Conservation (phyloP, 1,140 invertebrate genomes). For the Laupala kohalensis region DNA sequence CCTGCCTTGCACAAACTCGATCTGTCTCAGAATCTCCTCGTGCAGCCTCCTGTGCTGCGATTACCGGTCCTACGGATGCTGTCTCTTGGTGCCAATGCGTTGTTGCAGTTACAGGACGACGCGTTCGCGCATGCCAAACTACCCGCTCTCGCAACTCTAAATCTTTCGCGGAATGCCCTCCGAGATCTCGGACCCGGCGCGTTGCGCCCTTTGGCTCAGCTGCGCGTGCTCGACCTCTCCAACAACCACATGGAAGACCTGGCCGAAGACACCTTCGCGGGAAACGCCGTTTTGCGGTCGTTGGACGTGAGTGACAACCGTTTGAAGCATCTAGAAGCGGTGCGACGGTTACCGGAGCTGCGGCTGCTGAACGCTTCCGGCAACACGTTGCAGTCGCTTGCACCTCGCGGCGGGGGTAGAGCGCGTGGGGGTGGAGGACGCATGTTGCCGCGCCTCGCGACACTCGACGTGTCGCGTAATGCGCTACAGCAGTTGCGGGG, state of each 20-base stretch:
- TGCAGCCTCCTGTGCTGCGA: not conserved
- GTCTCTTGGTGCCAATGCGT: not conserved
- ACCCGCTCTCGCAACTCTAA: not conserved
- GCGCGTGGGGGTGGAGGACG: no score
- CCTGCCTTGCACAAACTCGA: not conserved
- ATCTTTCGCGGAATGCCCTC: not conserved
- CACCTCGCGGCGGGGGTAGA: no score
- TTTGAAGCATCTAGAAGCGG: not conserved
- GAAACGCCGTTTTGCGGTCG: not conserved
- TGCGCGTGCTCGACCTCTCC: not conserved
- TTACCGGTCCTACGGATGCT: not conserved
- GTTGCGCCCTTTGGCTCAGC: not conserved
- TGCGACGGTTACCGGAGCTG: not conserved
- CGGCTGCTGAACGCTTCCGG: not conserved
- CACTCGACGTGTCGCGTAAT: not conserved
- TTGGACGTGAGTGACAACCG: not conserved
- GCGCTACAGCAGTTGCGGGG: not conserved
- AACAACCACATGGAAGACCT: not conserved
- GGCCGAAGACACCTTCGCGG: not conserved
- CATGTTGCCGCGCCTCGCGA: not conserved
- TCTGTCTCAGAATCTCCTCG: not conserved
- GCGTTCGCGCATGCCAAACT: not conserved
- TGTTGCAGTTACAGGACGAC: not conserved
- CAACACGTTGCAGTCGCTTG: not conserved
- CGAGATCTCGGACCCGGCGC: not conserved